Conservation (phyloP, 2,797 vertebrate genomes). For the Sylvia borin region DNA sequence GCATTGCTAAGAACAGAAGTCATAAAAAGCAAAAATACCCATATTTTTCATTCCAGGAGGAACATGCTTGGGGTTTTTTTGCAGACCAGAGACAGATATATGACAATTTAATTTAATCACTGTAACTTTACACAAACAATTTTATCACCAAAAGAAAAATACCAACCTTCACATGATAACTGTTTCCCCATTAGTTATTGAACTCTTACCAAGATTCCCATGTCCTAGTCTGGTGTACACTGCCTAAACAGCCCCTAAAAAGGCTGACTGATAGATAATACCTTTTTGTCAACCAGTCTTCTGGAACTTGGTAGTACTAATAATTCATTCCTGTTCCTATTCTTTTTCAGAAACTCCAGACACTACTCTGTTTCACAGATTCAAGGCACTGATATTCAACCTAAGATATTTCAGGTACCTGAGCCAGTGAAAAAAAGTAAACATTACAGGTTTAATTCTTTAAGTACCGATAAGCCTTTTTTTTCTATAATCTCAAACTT, state of each 20-base stretch:
- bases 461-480: neutral
- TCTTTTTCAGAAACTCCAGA: neutral
- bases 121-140: neutral
- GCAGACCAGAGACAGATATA: neutral
- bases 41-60: neutral
- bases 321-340: neutral
- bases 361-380: neutral
- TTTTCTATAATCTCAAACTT: neutral
- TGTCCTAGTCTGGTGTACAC: neutral
- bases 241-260: neutral
- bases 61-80: neutral
- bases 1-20: neutral
- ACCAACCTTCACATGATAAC: neutral
- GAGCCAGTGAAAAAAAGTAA: neutral
- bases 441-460: neutral
- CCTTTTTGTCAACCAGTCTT: neutral
- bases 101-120: neutral
- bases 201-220: neutral
- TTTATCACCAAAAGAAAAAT: neutral
- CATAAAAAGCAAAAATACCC: constrained; percentile 19
- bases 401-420: neutral
- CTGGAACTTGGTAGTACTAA: neutral
- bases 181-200: neutral
- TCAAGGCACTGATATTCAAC: neutral
- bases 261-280: neutral